These are phyloP conservation scores for Botia almorhae DNA, from an alignment of 2,797 vertebrate genomes.

Conservation along the genomic window DNA sequence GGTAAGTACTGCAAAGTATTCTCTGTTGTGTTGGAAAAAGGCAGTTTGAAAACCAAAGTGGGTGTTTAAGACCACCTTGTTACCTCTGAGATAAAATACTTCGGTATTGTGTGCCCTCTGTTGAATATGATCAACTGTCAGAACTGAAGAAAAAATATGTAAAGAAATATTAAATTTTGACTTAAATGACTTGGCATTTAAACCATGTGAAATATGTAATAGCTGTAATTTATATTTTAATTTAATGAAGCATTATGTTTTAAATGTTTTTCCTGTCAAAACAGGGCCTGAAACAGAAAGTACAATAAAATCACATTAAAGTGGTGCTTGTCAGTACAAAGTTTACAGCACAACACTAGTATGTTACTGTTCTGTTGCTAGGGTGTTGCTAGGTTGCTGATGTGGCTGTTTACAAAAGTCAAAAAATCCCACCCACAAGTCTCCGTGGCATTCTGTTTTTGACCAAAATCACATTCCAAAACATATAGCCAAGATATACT, in stretches of 20 bases:
- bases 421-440: not conserved
- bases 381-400: not conserved
- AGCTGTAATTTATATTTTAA: not conserved
- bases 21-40: not conserved
- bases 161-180: not conserved
- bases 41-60: not conserved
- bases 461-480: conserved; percentile 5
- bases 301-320: not conserved
- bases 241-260: not conserved
- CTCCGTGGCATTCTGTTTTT: not conserved
- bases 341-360: too few relatives aligned
- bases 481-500: conserved; percentile 19
- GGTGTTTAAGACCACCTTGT: not conserved
- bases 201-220: not conserved
- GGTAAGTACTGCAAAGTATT: conserved; percentile 9
- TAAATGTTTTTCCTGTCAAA: not conserved
- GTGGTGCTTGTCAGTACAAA: not conserved
- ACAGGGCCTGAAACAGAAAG: not conserved
- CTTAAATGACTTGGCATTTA: not conserved
- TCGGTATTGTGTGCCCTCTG: conserved; percentile 10
- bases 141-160: not conserved
- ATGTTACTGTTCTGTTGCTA: not conserved
- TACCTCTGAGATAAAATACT: not conserved
- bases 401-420: not conserved
- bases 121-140: not conserved